Conservation (phyloP, 2,113 vertebrate species). For the Anguilla rostrata region DNA sequence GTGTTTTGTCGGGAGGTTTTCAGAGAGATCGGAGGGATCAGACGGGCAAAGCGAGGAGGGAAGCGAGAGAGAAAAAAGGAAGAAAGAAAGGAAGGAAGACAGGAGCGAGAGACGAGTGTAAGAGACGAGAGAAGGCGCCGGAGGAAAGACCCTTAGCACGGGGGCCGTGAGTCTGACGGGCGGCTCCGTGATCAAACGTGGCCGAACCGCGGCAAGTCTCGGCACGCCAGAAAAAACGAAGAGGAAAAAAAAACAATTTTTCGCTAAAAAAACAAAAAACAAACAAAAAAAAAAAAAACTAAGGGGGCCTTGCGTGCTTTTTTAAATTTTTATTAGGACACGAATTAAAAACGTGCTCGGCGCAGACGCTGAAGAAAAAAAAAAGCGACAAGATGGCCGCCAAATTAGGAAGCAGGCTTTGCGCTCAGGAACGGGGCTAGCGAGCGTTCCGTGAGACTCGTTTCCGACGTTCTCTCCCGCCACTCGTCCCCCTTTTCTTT, state of each 20-base stretch:
- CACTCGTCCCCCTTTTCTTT: neutral
- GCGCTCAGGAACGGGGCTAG: neutral
- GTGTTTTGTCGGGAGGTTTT: too few relatives aligned
- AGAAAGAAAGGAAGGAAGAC: neutral
- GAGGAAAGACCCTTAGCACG: too few relatives aligned
- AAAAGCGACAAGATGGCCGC: slow-evolving; percentile 20
- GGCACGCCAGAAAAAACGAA: too few relatives aligned
- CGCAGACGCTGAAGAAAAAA: neutral
- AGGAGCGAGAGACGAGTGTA: neutral
- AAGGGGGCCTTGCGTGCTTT: neutral
- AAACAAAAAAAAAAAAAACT: slow-evolving; percentile 18
- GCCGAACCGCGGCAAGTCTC: neutral
- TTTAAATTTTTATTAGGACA: slow-evolving; percentile 9
- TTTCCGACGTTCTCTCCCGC: slow-evolving; percentile 18
- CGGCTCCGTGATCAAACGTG: slow-evolving; percentile 7
- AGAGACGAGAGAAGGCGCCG: neutral
- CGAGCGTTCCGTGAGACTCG: neutral
- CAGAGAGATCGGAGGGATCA: neutral
- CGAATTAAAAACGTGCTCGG: neutral
- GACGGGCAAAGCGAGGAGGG: neutral
- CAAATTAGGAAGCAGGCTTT: slow-evolving; percentile 40
- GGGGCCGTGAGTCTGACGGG: neutral
- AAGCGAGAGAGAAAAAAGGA: neutral
- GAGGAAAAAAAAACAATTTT: too few relatives aligned
- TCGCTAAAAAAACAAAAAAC: slow-evolving; percentile 13